These are phyloP conservation scores for Aplysia californica DNA, from an alignment of 1,140 invertebrate genomes.

Conservation along the genomic window DNA sequence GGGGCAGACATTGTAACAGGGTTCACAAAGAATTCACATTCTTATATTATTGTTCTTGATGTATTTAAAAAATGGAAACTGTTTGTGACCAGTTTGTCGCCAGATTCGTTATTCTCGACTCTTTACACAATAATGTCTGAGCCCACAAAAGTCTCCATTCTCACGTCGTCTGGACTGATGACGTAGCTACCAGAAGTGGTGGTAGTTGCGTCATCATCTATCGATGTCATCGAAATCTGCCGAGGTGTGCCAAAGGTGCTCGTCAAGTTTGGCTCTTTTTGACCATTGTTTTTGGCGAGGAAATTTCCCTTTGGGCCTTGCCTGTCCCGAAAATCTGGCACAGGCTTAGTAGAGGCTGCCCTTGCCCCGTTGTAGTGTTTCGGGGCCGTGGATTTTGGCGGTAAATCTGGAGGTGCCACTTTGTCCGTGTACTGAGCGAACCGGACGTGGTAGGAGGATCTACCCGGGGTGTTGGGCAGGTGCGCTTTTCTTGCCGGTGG, in stretches of 20 bases:
- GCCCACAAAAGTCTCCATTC: constrained; percentile 36
- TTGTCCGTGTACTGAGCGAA: not conserved
- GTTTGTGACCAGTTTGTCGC: not conserved
- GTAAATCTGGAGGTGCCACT: not conserved
- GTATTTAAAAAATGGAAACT: not conserved
- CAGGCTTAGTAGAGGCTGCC: not conserved
- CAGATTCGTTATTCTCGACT: not conserved
- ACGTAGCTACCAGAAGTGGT: constrained; percentile 54
- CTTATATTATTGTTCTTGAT: not conserved
- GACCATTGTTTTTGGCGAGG: no score
- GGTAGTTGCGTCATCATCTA: constrained; percentile 49
- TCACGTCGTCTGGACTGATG: constrained; percentile 45
- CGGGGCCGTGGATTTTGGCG: not conserved
- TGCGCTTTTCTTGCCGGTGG: not conserved
- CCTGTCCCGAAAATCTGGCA: not conserved
- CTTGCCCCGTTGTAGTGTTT: not conserved
- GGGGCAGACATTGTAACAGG: no score
- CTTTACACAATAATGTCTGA: constrained; percentile 44
- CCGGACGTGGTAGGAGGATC: not conserved
- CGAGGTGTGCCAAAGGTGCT: not conserved
- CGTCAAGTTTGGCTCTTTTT: no score
- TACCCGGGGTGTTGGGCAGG: not conserved
- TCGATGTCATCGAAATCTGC: constrained; percentile 7
- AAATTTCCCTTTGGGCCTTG: not conserved
- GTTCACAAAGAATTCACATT: not conserved